These are phyloP conservation scores for Oostethus manadensis DNA, from an alignment of 2,113 vertebrate genomes.

Conservation along the genomic window DNA sequence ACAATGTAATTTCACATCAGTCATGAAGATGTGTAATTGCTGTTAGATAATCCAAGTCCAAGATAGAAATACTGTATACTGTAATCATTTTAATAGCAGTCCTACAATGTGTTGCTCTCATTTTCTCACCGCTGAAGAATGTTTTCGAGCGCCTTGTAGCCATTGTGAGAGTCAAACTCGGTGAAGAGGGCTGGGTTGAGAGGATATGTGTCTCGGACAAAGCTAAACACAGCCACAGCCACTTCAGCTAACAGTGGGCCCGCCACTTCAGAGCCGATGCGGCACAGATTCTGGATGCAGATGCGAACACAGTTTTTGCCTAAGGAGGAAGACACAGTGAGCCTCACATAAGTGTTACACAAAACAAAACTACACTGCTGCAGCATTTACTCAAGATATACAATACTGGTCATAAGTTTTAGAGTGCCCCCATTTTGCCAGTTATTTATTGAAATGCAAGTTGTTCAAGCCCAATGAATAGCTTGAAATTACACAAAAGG, in stretches of 20 bases:
- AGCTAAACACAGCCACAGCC: constrained; percentile 79
- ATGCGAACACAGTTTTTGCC: constrained; percentile 80
- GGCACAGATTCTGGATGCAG: constrained; percentile 81
- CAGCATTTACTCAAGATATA: too few species aligned
- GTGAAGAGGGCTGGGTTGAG: constrained; percentile 75
- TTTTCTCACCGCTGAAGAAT: constrained; percentile 78
- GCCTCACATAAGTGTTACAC: background rate
- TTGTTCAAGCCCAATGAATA: too few species aligned
- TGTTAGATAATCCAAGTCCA: background rate
- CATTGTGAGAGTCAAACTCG: constrained; percentile 85
- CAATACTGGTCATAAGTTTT: too few species aligned
- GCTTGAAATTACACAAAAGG: too few species aligned
- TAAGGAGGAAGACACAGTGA: constrained; percentile 39
- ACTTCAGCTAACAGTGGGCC: constrained; percentile 78
- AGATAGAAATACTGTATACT: background rate
- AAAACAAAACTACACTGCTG: background rate
- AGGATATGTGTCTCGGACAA: constrained; percentile 82
- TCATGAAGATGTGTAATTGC: background rate
- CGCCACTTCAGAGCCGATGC: constrained; percentile 64
- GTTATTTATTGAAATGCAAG: too few species aligned
- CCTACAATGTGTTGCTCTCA: background rate
- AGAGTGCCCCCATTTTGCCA: too few species aligned
- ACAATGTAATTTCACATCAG: constrained; percentile 1
- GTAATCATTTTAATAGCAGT: background rate
- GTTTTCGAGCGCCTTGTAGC: constrained; percentile 80